phyloP scores from a whole-genome alignment of 2,113 vertebrate species.

The Trachemys scripta region DNA sequence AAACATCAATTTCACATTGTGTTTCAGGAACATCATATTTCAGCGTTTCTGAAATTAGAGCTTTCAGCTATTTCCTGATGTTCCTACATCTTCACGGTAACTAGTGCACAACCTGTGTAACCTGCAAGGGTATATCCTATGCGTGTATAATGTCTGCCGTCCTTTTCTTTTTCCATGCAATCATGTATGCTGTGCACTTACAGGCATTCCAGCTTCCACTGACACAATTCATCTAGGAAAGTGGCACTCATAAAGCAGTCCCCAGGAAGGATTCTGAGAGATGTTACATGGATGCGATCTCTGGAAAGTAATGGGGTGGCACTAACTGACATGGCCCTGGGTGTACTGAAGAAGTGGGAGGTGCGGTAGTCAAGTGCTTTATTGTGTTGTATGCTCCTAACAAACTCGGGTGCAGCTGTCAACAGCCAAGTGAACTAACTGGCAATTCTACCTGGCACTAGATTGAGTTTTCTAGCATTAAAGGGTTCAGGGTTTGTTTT shows the following conservation, averaged over 20 bases:
- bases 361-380: slow-evolving; percentile 6
- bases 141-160: neutral
- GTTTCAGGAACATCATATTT: neutral
- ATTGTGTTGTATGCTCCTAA: neutral
- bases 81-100: neutral
- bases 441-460: neutral
- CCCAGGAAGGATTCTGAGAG: neutral
- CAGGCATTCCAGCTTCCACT: neutral
- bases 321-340: neutral
- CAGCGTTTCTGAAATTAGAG: neutral
- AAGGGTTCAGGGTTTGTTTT: neutral
- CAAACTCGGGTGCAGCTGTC: slow-evolving; percentile 12
- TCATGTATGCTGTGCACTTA: neutral
- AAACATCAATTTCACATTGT: neutral
- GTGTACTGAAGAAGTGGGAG: slow-evolving; percentile 22
- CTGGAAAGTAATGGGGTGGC: neutral
- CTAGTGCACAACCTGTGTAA: neutral
- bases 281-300: neutral
- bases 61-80: neutral
- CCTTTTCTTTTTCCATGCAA: neutral
- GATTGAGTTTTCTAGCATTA: neutral
- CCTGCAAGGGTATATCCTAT: neutral
- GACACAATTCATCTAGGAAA: neutral
- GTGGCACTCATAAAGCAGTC: neutral
- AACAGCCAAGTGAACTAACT: neutral